Conservation (phyloP, 2,888 invertebrate species). For the Lithophane leautieri region DNA sequence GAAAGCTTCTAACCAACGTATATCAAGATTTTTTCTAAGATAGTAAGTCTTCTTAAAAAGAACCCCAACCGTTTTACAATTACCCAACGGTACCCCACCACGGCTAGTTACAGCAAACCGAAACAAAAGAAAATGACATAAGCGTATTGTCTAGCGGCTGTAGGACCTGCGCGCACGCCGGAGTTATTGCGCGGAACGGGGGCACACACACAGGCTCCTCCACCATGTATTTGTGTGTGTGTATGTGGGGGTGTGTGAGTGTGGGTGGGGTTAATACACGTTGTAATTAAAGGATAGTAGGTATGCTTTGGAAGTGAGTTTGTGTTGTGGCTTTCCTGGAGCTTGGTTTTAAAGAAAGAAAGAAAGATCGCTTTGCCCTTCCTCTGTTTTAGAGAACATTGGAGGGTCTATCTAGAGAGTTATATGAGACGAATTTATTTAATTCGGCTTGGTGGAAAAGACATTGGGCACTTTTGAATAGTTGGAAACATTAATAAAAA, state of each 20-base stretch:
- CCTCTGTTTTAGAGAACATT: background rate
- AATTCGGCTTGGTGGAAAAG: fast-evolving
- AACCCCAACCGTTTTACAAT: constrained; percentile 22
- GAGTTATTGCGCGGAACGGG: constrained; percentile 65
- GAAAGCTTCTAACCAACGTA: too few species aligned
- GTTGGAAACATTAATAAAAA: background rate
- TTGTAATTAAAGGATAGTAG: constrained; percentile 54
- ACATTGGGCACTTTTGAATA: too few species aligned
- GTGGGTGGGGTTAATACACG: constrained; percentile 62
- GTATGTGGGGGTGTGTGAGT: constrained; percentile 45
- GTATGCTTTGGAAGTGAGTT: constrained; percentile 6
- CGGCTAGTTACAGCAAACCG: constrained; percentile 58
- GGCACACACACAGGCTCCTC: constrained; percentile 53
- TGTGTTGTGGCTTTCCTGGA: background rate
- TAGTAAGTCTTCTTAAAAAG: constrained; percentile 1
- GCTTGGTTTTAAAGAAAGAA: too few species aligned
- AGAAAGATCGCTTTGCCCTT: background rate
- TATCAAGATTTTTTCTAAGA: too few species aligned
- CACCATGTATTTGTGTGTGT: constrained; percentile 6
- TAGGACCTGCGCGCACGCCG: constrained; percentile 72
- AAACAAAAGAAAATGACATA: constrained; percentile 78
- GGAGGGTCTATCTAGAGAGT: background rate
- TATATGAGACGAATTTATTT: background rate
- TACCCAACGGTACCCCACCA: constrained; percentile 58
- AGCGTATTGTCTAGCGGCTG: constrained; percentile 71